A percentile compares a stretch with the other conserved stretches of the same genome.
phyloP scores from a whole-genome alignment of 2,888 invertebrate species.

The Xestia sexstrigata region DNA sequence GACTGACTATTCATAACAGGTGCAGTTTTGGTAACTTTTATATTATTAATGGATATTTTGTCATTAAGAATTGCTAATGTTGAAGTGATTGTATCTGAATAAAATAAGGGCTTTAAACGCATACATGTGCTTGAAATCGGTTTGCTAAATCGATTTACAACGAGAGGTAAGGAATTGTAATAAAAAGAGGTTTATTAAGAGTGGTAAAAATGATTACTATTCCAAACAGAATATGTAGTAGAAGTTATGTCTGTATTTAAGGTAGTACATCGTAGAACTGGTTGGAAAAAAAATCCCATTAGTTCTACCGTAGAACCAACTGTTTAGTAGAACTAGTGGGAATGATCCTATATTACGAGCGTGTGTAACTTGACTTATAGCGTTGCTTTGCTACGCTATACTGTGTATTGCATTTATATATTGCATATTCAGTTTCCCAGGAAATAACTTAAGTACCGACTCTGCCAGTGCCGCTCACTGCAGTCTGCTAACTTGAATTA shows the following conservation, averaged over 20 bases:
- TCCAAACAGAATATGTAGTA: no score
- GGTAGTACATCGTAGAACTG: no score
- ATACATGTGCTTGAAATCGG: conserved; percentile 8
- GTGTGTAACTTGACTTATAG: neutral
- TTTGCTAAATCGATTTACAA: neutral
- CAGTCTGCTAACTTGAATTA: conserved; percentile 31
- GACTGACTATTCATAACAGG: conserved; percentile 11
- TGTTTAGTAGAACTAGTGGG: no score
- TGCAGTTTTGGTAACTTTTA: conserved; percentile 28
- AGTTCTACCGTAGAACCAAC: no score
- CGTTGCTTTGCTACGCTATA: neutral
- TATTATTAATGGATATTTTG: no score
- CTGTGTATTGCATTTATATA: neutral
- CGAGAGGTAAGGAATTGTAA: neutral
- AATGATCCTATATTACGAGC: neutral
- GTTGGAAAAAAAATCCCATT: no score
- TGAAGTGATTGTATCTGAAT: conserved; percentile 7
- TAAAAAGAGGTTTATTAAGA: neutral
- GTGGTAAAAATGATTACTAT: no score
- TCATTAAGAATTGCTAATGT: conserved; percentile 12
- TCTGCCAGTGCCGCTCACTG: conserved; percentile 13
- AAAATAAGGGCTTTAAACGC: conserved; percentile 3
- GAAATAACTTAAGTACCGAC: neutral
- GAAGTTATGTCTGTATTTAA: no score
- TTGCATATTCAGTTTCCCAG: conserved; percentile 13